Base-by-base conservation (phyloP, 2,113 vertebrate species). In the Muscicapa adusta region DNA sequence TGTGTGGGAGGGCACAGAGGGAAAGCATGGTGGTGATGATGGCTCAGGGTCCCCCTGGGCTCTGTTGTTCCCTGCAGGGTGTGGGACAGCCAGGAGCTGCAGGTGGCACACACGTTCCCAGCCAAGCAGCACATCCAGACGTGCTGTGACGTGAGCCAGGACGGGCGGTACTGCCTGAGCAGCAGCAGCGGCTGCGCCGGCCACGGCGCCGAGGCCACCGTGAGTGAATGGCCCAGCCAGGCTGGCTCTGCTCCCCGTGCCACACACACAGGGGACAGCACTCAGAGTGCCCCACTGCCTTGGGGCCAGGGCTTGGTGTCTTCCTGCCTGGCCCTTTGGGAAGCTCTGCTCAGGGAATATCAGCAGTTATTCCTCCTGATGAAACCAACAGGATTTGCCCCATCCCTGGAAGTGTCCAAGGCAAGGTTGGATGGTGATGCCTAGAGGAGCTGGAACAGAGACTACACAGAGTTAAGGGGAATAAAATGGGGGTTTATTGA, bases 121-220 rank as follows among this genome's bases (percentile, higher is more conserved):
- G 90, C 98, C 67, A 99, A 99, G 97, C 98, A 97, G 93, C 98
- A 99, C 94, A 98, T 99, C 58, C 99, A 99, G 98, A 99, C 98
- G 3, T 98, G 99, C 98, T 99, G 99, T 53, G 99, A 98, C 4
- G 98, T 98, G 85, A 99, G 98, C 89, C 80, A 83, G 36, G 99
- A 99, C 17, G 98, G 98, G 33, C 95, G 97, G 68, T 97, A 97
- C 88, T 98, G 99, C 74, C 85, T 99, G 51, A 99, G 98, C 97
- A 98, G 98, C 97, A 99, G 99, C 98, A 98, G 97, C 4, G 99
- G 99, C 83, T 99, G 97, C 6, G 97, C 97, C 12, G 98, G 99
- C 5, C 98, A 99, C 94, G 99, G 99, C 85, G 99, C 98, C 25
- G 99, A 99, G 92, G 98, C 98, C 43, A 99, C 99, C 47, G 99